Evolutionary conservation across 1,140 invertebrate species (phyloP).

Genomic region (Muscidifurax raptorellus): DNA sequence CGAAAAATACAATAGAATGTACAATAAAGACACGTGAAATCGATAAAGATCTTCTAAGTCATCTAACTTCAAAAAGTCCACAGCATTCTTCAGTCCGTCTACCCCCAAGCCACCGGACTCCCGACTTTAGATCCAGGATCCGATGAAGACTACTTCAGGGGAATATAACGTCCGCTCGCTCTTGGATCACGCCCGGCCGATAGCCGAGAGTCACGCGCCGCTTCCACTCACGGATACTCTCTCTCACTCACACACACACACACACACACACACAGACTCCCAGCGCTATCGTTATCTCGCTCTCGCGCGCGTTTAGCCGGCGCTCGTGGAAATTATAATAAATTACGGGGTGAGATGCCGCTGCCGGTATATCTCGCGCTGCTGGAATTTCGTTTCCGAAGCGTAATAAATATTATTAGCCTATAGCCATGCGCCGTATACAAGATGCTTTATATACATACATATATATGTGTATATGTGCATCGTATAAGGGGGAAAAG

Average conservation of each 20-base stretch:
- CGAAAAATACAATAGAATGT: no score
- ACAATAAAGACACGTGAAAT: no score
- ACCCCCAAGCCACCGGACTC: constrained; percentile 47
- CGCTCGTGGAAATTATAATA: constrained; percentile 51
- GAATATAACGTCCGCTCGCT: constrained; percentile 51
- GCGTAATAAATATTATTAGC: constrained; percentile 52
- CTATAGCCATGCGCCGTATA: neutral
- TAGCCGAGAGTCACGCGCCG: constrained; percentile 34
- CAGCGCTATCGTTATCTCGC: neutral
- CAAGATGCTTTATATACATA: neutral
- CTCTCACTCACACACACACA: no score
- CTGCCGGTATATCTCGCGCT: constrained; percentile 1
- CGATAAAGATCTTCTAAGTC: no score
- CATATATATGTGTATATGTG: neutral
- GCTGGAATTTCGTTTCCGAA: constrained; percentile 40
- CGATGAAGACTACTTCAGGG: constrained; percentile 50
- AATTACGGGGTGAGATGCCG: constrained; percentile 42
- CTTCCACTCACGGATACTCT: neutral
- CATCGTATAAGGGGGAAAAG: neutral
- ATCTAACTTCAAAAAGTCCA: neutral
- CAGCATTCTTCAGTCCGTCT: neutral
- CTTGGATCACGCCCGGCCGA: constrained; percentile 46
- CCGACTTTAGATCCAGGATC: constrained; percentile 47
- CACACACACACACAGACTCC: no score
- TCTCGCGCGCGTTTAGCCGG: neutral